phyloP scores from a whole-genome alignment of 2,888 invertebrate species.

The Sesia bembeciformis region DNA sequence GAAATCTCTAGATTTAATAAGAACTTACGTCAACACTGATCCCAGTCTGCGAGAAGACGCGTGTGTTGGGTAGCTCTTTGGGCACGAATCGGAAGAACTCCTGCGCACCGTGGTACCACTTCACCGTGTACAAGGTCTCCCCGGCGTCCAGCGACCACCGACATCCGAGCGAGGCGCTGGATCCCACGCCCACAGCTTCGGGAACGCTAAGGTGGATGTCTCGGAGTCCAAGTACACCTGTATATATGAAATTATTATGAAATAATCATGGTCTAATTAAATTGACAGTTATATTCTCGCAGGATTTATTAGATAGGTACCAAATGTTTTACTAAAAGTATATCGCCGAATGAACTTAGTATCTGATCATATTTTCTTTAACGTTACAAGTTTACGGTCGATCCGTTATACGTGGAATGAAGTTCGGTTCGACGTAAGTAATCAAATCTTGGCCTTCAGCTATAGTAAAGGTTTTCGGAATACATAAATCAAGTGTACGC shows the following conservation, averaged over 20 bases:
- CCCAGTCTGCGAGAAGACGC: slow-evolving; percentile 81
- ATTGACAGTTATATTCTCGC: too few relatives aligned
- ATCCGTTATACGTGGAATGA: neutral
- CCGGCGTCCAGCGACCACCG: slow-evolving; percentile 80
- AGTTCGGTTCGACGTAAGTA: slow-evolving; percentile 39
- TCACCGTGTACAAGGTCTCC: slow-evolving; percentile 84
- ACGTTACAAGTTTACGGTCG: too few relatives aligned
- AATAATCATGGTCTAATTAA: too few relatives aligned
- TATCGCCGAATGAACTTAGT: too few relatives aligned
- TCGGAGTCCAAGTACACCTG: slow-evolving; percentile 76
- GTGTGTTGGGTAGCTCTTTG: slow-evolving; percentile 85
- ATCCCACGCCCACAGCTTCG: slow-evolving; percentile 80
- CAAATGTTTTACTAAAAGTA: too few relatives aligned
- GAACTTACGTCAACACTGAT: slow-evolving; percentile 81
- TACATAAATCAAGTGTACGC: slow-evolving; percentile 63
- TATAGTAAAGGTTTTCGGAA: slow-evolving; percentile 54
- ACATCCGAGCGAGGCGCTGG: slow-evolving; percentile 82
- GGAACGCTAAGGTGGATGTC: slow-evolving; percentile 82
- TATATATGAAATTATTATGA: neutral
- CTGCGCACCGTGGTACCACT: slow-evolving; percentile 85
- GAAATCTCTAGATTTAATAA: neutral
- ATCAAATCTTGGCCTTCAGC: slow-evolving; percentile 54
- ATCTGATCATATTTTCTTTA: too few relatives aligned
- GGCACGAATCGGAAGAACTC: slow-evolving; percentile 88
- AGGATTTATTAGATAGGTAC: too few relatives aligned